Conservation (phyloP, 1,140 invertebrate genomes). For the Drosophila micromelanica region DNA sequence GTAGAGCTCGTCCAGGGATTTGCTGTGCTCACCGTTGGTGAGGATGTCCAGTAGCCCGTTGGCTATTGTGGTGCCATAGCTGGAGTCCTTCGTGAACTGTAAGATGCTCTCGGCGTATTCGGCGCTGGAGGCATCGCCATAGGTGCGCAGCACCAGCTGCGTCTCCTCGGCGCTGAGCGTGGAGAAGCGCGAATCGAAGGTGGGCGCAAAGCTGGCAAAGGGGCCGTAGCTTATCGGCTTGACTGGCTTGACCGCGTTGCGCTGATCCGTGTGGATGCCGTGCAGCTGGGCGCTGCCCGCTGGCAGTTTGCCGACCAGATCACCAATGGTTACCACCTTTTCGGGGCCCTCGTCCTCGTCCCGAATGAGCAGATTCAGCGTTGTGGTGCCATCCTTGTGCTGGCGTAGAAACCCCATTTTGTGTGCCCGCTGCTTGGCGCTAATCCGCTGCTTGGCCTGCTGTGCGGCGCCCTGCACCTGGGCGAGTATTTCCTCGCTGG, state of each 20-base stretch:
- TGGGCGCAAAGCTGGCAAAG: constrained; percentile 97
- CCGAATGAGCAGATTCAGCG: constrained; percentile 90
- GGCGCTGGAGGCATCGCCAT: constrained; percentile 93
- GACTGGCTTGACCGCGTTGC: constrained; percentile 94
- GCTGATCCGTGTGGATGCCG: constrained; percentile 92
- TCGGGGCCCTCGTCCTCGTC: constrained; percentile 91
- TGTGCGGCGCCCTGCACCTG: constrained; percentile 85
- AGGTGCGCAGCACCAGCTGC: constrained; percentile 95
- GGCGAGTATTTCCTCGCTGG: constrained; percentile 91
- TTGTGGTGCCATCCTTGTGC: constrained; percentile 93
- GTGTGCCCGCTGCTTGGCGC: constrained; percentile 85
- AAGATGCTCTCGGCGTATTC: constrained; percentile 94
- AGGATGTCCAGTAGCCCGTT: constrained; percentile 93
- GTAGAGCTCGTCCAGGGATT: constrained; percentile 87
- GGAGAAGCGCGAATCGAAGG: constrained; percentile 97
- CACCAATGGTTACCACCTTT: constrained; percentile 92
- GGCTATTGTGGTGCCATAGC: constrained; percentile 92
- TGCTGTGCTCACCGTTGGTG: constrained; percentile 93
- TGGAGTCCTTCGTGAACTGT: constrained; percentile 93
- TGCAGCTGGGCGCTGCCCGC: constrained; percentile 90
- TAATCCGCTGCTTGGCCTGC: constrained; percentile 72
- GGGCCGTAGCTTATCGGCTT: constrained; percentile 97
- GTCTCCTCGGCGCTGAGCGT: constrained; percentile 97
- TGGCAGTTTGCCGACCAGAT: constrained; percentile 91
- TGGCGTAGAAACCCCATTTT: constrained; percentile 93